Conservation (phyloP, 2,113 vertebrate species). For the Naja naja region DNA sequence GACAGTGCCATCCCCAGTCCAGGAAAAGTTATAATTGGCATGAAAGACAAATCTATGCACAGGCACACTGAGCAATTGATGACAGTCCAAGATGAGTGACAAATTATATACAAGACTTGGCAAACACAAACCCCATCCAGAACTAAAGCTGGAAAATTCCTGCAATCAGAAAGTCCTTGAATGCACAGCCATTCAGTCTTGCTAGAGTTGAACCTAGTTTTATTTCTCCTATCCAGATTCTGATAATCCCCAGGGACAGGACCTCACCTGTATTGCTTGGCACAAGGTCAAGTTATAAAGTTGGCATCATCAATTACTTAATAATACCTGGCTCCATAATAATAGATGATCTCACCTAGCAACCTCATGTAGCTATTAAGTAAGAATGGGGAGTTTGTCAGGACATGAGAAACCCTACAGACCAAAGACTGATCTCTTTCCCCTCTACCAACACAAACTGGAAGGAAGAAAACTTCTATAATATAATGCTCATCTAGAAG, state of each 20-base stretch:
- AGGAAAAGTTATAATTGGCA: background rate
- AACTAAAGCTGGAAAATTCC: background rate
- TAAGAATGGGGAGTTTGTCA: background rate
- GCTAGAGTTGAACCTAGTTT: background rate
- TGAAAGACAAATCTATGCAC: background rate
- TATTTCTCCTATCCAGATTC: background rate
- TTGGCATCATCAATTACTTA: background rate
- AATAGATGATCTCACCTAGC: background rate
- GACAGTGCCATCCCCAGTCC: background rate
- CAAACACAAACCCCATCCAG: background rate
- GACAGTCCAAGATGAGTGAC: background rate
- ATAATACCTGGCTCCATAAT: background rate
- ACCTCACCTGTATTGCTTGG: background rate
- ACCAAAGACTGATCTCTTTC: background rate
- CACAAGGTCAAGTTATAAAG: background rate
- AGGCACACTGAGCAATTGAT: background rate
- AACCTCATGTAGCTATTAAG: background rate
- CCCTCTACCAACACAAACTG: background rate
- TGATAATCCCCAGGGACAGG: background rate
- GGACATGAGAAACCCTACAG: background rate
- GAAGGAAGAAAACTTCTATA: background rate
- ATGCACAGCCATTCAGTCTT: background rate
- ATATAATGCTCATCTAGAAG: background rate
- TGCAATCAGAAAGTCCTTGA: background rate
- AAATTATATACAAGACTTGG: background rate